Percentiles rank a stretch among this genome's conserved stretches.
phyloP scores from a whole-genome alignment of 2,888 invertebrate species.

The Drosophila peninsularis region DNA sequence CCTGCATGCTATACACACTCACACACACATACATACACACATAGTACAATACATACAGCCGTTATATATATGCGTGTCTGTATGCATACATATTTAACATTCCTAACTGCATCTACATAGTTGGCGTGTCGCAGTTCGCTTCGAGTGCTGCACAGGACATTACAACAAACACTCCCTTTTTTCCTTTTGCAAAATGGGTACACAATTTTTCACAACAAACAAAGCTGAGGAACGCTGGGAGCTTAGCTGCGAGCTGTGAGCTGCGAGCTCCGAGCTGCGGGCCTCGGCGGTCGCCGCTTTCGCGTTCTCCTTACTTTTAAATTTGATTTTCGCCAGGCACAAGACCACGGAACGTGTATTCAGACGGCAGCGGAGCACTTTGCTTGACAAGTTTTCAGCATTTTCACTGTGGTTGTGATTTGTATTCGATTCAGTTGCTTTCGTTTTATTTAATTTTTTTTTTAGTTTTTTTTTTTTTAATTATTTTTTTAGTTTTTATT shows the following conservation, averaged over 20 bases:
- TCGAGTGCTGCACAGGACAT: constrained; percentile 3
- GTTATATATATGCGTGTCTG: not conserved
- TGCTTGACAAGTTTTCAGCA: constrained; percentile 33
- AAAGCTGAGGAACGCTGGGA: constrained; percentile 45
- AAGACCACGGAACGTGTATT: constrained; percentile 26
- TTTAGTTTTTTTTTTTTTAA: constrained; percentile 1
- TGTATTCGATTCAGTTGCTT: not conserved
- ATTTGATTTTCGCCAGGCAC: constrained; percentile 30
- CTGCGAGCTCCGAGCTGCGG: not conserved
- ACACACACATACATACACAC: not conserved
- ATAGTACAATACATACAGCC: not conserved
- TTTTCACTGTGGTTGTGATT: constrained; percentile 31
- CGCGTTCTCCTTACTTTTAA: constrained; percentile 45
- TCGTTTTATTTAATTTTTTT: constrained; percentile 8
- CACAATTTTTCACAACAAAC: constrained; percentile 80
- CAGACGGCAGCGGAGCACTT: constrained; percentile 35
- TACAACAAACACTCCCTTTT: constrained; percentile 55
- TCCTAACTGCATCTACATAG: constrained; percentile 25
- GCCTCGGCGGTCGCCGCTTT: constrained; percentile 31
- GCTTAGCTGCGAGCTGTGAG: not conserved
- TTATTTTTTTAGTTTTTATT: constrained; percentile 34
- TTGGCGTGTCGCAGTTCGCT: constrained; percentile 24
- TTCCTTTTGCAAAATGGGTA: constrained; percentile 64
- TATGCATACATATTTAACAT: not conserved
- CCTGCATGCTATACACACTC: constrained; percentile 4